Evolutionary conservation across 2,888 invertebrate genomes (phyloP).

Genomic region (Stegophylla sp.): DNA sequence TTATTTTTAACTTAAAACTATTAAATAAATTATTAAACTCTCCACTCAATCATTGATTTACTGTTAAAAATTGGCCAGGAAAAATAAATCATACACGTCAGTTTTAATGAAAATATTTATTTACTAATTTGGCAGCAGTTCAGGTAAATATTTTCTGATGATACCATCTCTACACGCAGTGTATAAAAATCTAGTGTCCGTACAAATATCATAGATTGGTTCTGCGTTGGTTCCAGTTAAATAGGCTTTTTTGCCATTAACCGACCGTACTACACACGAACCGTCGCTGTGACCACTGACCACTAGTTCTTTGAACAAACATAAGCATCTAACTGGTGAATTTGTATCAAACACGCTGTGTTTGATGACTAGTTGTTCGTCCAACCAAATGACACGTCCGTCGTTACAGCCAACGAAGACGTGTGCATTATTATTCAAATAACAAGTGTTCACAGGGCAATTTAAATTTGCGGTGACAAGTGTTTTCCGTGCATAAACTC

Average conservation of each 20-base stretch:
- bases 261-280: constrained; percentile 69
- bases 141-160: constrained; percentile 71
- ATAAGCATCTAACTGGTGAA: constrained; percentile 59
- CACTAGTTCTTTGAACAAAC: constrained; percentile 64
- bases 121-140: constrained; percentile 39
- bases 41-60: too few species aligned
- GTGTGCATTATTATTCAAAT: constrained; percentile 66
- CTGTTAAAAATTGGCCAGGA: too few species aligned
- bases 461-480: constrained; percentile 66
- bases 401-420: constrained; percentile 71
- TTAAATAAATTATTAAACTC: too few species aligned
- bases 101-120: constrained; percentile 4
- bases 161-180: constrained; percentile 72
- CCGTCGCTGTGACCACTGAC: constrained; percentile 72
- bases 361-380: constrained; percentile 24
- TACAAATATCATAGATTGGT: constrained; percentile 72
- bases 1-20: too few species aligned
- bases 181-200: constrained; percentile 70
- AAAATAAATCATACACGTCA: background rate
- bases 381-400: constrained; percentile 64
- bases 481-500: constrained; percentile 68
- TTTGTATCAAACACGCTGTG: constrained; percentile 64
- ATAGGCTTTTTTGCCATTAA: constrained; percentile 66
- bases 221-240: constrained; percentile 77
- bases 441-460: constrained; percentile 70